Conservation (phyloP, 2,797 vertebrate species). For the Hemibagrus guttatus region DNA sequence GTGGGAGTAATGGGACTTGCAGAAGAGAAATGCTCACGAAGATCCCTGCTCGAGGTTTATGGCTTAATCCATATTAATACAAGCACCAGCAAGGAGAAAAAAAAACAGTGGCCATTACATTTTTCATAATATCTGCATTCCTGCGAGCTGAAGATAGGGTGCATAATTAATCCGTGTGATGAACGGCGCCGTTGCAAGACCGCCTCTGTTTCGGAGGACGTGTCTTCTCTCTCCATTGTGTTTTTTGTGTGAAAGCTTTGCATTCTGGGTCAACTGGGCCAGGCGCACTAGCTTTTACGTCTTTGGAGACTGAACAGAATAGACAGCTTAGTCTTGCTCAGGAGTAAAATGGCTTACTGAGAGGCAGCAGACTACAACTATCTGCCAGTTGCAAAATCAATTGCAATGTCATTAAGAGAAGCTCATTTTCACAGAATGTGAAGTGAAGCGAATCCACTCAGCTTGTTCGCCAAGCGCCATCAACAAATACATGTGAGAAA, state of each 20-base stretch:
- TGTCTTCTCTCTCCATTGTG: slow-evolving; percentile 38
- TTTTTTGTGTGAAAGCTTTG: slow-evolving; percentile 34
- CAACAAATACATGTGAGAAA: neutral
- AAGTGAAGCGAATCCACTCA: slow-evolving; percentile 49
- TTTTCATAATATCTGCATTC: slow-evolving; percentile 74
- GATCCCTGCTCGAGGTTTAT: slow-evolving; percentile 70
- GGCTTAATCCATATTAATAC: slow-evolving; percentile 74
- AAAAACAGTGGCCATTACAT: slow-evolving; percentile 71
- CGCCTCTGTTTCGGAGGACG: slow-evolving; percentile 46
- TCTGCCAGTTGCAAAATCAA: slow-evolving; percentile 73
- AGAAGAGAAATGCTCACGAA: slow-evolving; percentile 62
- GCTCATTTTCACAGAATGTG: slow-evolving; percentile 70
- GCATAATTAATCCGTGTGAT: slow-evolving; percentile 78
- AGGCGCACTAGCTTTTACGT: neutral
- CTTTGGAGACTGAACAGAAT: slow-evolving; percentile 6
- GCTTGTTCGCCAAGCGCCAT: neutral
- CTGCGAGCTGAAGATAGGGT: slow-evolving; percentile 79
- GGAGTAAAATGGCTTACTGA: slow-evolving; percentile 73
- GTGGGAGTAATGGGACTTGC: slow-evolving; percentile 44
- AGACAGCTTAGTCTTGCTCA: slow-evolving; percentile 28
- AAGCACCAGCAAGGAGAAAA: slow-evolving; percentile 66
- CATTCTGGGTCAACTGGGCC: neutral
- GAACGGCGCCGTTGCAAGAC: slow-evolving; percentile 68
- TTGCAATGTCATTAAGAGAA: slow-evolving; percentile 73
- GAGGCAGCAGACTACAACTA: slow-evolving; percentile 71